phyloP scores from a whole-genome alignment of 2,797 vertebrate species.

The Emydoidea blandingii region DNA sequence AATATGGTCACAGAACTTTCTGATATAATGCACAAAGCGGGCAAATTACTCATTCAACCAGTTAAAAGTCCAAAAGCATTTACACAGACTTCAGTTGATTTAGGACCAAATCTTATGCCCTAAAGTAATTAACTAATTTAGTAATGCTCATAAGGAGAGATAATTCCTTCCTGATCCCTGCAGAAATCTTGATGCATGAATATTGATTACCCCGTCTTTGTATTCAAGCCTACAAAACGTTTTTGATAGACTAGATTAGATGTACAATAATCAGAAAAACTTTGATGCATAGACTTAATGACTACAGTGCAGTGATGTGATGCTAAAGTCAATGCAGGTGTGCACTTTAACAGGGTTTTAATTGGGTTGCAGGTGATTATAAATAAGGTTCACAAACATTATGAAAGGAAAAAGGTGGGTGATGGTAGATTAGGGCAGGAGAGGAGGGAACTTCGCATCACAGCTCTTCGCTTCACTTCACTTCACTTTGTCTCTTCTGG shows the following conservation, averaged over 20 bases:
- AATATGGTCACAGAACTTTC: not conserved
- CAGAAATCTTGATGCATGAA: constrained; percentile 10
- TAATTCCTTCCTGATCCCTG: constrained; percentile 67
- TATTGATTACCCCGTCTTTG: constrained; percentile 30
- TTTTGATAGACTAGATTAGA: constrained; percentile 61
- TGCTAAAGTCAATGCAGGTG: constrained; percentile 59
- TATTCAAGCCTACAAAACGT: constrained; percentile 22
- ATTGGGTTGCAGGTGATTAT: constrained; percentile 64
- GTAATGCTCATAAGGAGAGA: constrained; percentile 56
- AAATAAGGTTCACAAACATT: not conserved
- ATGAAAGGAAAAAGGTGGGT: not conserved
- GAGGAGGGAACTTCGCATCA: not conserved
- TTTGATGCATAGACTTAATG: constrained; percentile 47
- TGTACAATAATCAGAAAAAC: constrained; percentile 35
- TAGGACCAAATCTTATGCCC: constrained; percentile 18
- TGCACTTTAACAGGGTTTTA: constrained; percentile 49
- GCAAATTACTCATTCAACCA: not conserved
- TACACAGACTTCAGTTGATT: constrained; percentile 18
- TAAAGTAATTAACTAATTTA: constrained; percentile 61
- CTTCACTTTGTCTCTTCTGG: not conserved
- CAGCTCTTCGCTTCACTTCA: no score
- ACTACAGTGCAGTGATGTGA: constrained; percentile 49
- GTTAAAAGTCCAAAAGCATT: constrained; percentile 33
- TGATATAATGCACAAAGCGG: not conserved
- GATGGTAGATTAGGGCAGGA: fast-evolving